Base-by-base conservation (phyloP, 2,113 vertebrate genomes). In the Cephalopholis sonnerati region DNA sequence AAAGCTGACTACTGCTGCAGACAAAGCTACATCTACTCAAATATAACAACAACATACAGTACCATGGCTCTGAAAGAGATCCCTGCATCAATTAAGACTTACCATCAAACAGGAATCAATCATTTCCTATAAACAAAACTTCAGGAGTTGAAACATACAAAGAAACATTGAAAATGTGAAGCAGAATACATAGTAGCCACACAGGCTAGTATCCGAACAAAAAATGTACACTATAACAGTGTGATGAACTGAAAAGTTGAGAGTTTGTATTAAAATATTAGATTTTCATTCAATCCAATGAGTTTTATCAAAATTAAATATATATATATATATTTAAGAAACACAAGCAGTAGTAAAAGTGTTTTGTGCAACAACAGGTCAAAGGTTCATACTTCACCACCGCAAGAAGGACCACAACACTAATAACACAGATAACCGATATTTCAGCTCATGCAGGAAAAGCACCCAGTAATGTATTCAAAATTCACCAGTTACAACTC, bases 121-220 rank as follows among this genome's bases (percentile, higher is more conserved):
- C 55, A 74, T 69, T 78, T 78, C 68, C 77, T 86, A 39, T 2
- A 20, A 85, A 48, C 58, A 75, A 62, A 75, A 79, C 77, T 65
- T 44, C 12, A 80, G 78, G 53, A 36, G 51, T 25, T 50, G 41
- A 75, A 55, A 79, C 62, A 53, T 13, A 41, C 13, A 50, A 75
- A 69, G 32, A 69, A 53, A 73, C 25, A 59, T 7, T 39, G 25
- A 16, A 57, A n/a, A 63, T 53, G 29, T 62, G 3, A 64, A 36
- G 44, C 12, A 44, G 2, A 29, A 62, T 0, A 22, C 6, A 71
- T 17, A 29, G 24, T 11, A 17, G n/a, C 57, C 51, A 53, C 1
- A 27, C 27, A 79, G 8, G 27, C 22, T 13, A 44, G 7, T 29
- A 29, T 29, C 32, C n/a, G 44, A 53, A 16, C n/a, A 11, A 46